Conservation (phyloP, 2,888 invertebrate genomes). For the Malacosoma neustria region DNA sequence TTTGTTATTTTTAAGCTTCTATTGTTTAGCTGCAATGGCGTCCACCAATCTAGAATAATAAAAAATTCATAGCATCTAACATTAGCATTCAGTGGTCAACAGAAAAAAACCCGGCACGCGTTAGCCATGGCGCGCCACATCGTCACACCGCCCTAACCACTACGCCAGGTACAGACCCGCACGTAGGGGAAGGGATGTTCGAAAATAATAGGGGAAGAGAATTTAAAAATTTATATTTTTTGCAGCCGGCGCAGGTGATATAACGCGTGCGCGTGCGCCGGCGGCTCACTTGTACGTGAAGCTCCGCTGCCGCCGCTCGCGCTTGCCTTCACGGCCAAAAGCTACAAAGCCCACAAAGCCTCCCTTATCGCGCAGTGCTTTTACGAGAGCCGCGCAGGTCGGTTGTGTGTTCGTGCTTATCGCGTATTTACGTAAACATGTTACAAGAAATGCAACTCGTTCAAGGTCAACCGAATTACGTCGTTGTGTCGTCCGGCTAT, state of each 20-base stretch:
- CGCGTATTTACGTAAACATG: conserved; percentile 60
- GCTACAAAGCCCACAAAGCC: conserved; percentile 47
- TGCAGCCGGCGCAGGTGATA: conserved; percentile 76
- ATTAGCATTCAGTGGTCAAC: conserved; percentile 49
- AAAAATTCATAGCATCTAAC: conserved; percentile 19
- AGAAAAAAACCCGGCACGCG: conserved; percentile 66
- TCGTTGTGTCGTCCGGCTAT: conserved; percentile 74
- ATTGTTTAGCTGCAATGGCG: too few relatives aligned
- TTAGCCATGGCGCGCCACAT: conserved; percentile 35
- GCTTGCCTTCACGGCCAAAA: conserved; percentile 25
- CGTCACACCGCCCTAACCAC: conserved; percentile 33
- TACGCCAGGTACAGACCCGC: conserved; percentile 69
- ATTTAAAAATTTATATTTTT: conserved; percentile 73
- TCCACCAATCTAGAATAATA: too few relatives aligned
- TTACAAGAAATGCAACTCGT: conserved; percentile 70
- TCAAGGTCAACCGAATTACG: conserved; percentile 76
- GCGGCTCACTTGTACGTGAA: conserved; percentile 68
- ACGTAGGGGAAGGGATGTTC: conserved; percentile 73
- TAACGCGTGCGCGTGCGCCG: conserved; percentile 69
- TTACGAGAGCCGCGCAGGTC: conserved; percentile 45
- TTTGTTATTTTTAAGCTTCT: too few relatives aligned
- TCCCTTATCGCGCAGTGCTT: conserved; percentile 44
- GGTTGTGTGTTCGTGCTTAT: conserved; percentile 36
- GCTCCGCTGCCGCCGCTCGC: conserved; percentile 54
- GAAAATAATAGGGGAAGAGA: conserved; percentile 75